Evolutionary conservation across 2,113 vertebrate species (phyloP).

Genomic region (Sylvilagus bachmani): DNA sequence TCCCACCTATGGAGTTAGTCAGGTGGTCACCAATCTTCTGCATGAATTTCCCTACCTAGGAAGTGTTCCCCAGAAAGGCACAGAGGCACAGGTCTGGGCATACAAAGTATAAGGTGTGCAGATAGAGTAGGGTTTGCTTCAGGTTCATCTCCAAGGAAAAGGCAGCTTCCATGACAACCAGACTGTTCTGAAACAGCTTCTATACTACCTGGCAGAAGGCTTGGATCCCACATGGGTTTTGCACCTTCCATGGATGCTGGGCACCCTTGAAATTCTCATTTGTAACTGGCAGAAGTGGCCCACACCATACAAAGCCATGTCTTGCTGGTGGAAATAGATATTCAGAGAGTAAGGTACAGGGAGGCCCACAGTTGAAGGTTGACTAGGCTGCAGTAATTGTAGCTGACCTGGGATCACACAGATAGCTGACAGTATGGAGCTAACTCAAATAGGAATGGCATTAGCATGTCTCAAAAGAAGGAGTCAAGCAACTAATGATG

Average conservation of each 20-base stretch:
- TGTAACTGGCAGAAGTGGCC: background rate
- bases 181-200: background rate
- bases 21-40: background rate
- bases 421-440: rapidly evolving
- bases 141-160: background rate
- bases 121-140: background rate
- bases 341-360: background rate
- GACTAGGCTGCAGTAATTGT: background rate
- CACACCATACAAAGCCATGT: too few relatives aligned
- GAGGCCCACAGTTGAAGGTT: background rate
- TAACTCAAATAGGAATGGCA: background rate
- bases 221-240: rapidly evolving
- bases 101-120: background rate
- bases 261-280: background rate
- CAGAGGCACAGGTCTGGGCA: background rate
- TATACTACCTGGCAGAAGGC: background rate
- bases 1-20: background rate
- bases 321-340: background rate
- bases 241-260: background rate
- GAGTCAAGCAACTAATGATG: background rate
- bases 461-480: background rate
- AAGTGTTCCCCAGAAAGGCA: background rate
- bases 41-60: background rate
- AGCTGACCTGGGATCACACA: background rate
- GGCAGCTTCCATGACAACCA: rapidly evolving